Evolutionary conservation across 2,888 invertebrate species (phyloP), one percentile per base, ranked within the genome.

Genomic region (Nysson spinosus): DNA sequence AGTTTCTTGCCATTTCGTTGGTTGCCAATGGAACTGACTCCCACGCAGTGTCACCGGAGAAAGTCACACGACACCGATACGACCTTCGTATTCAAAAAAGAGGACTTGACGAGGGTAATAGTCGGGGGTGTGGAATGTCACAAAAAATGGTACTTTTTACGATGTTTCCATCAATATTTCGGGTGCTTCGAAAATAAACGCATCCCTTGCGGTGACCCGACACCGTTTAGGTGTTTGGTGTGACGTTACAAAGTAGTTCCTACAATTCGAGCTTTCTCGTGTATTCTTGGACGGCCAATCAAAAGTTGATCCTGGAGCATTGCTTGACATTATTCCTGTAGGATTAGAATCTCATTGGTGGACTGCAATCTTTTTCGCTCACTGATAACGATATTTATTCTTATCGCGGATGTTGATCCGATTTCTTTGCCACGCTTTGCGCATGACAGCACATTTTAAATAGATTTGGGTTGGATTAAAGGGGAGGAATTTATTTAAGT

Each of bases 81-180:
- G 37, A 40, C 54, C 35, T 55, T 42, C 54, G 26, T 4, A 28
- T 40, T 16, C 39, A 7, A 12, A 19, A 30, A 35, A 22, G 30
- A 46, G 28, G 14, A 28, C 26, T 42, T 16, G 4, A n/a, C 14
- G 19, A 16, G 16, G 6, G 19, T 26, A 50, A 7, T 26, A 7
- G 37, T 3, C 7, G 17, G 17, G 49, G 55, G 20, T 17, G 24
- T 26, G 11, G 3, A 14, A n/a, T 26, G 39, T 12, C 30, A 12
- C 6, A 43, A 55, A 52, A 64, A 69, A 64, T 63, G 37, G 47
- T 40, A n/a, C 37, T 51, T 28, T 57, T 54, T 47, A 61, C 44
- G 44, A 55, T 39, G 43, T 58, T 54, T 43, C 55, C 69, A 66
- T 66, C 65, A 62, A 71, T 69, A 61, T 62, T 28, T 43, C 6